Evolutionary conservation across 2,113 vertebrate genomes (phyloP).

Genomic region (Dicrurus megarhynchus): DNA sequence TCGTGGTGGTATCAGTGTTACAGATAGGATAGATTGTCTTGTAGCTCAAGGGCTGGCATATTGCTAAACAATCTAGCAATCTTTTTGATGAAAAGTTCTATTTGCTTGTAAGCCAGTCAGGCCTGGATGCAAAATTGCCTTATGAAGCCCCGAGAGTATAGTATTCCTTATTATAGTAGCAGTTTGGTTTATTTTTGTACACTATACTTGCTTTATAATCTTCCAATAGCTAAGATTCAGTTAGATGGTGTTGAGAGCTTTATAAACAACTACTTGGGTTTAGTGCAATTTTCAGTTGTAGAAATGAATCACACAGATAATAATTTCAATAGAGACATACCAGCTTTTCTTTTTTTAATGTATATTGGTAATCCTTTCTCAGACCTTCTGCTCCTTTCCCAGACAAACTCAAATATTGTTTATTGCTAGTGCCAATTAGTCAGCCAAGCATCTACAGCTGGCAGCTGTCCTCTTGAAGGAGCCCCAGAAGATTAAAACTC

Average conservation of each 20-base stretch:
- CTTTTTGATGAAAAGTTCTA: not conserved
- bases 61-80: not conserved
- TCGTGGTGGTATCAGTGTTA: not conserved
- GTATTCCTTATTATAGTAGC: not conserved
- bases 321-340: not conserved
- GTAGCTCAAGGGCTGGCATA: not conserved
- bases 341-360: not conserved
- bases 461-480: not conserved
- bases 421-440: not conserved
- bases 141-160: not conserved
- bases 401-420: slow-evolving; percentile 5
- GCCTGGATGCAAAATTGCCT: not conserved
- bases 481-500: not conserved
- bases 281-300: not conserved
- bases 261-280: not conserved
- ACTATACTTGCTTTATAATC: not conserved
- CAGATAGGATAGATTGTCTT: not conserved
- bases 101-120: not conserved
- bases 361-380: not conserved
- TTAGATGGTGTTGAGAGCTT: not conserved
- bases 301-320: not conserved
- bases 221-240: not conserved
- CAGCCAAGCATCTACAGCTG: not conserved
- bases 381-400: not conserved
- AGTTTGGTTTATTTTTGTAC: not conserved